Evolutionary conservation across 2,888 invertebrate genomes (phyloP), one percentile per base, ranked within the genome.

Genomic region (Amiota communis): DNA sequence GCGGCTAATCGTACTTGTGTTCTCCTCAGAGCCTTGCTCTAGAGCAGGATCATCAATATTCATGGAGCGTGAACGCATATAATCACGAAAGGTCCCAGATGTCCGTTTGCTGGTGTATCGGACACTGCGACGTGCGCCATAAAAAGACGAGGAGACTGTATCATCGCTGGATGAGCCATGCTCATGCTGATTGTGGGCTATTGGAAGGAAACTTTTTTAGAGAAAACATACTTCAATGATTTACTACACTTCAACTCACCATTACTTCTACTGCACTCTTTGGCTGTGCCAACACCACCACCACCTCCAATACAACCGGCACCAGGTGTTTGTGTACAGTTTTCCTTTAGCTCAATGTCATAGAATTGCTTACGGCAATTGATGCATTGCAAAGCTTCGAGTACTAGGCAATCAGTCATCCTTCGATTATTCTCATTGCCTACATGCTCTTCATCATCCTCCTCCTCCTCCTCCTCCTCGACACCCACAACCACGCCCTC

Each of bases 21-120:
- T 88, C 76, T 88, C 89, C 70, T 87, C 86, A 49, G 86, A 86
- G 61, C 86, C 85, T 63, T 89, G 87, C 73, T 84, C 87, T 72
- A 87, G 74, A 8, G 85, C 81, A 9, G 87, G 82, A 81, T 89
- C 87, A 75, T 89, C 87, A 68, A 88, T 89, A 64, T 87, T 85
- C 87, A 88, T 88, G 36, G 86, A 83, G 70, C 90, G 87, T 15
- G 89, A 89, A 36, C 88, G 87, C 87, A 89, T 88, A 72, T 90
- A 90, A 71, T 90, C 90, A 65, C 87, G 81, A 73, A 89, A 90
- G 51, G 89, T 89, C 48, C 89, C 89, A n/a, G 89, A 83, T 59
- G 90, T 90, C 59, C 89, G 85, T 78, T 90, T 90, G 80, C 90
- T 90, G n/a, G 89, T 90, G 73, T 90, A 90, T 53, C 89, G 88